Evolutionary conservation across 1,140 invertebrate genomes (phyloP), one percentile per base, ranked within the genome.

Genomic region (Callitettix versicolor): DNA sequence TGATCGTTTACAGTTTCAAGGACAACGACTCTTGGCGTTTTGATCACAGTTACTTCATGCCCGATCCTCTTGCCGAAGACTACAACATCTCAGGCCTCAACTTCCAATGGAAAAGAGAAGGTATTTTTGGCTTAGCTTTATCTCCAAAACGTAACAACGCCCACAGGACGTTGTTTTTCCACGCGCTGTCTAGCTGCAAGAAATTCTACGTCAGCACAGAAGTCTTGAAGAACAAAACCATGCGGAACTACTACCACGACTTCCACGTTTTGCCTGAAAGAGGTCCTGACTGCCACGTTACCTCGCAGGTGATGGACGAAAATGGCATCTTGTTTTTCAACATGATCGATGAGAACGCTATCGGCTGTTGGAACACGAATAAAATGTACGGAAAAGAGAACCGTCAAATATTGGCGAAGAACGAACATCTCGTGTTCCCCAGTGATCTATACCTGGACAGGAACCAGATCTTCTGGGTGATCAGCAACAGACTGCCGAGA

Each of bases 81-180:
- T 88, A 83, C 67, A 86, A 84, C 60, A 81, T 87, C 38, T 78
- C 76, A 50, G 85, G 84, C 1, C 65, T 88, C 1, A 88, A 87
- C 64, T 90, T 88, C 73, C 85, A 88, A 68, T 88, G 86, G 86
- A 76, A 75, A 3, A 77, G 81, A 46, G 86, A 88, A 68, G 86
- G 86, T 5, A 84, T 90, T 41, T 88, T 88, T 57, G 86, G 86
- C 1, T 82, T 88, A 68, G 77, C 80, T 0, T 63, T 88, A 2
- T 80, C 84, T 0, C 79, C 84, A 1, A 66, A 77, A 9, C 72
- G 77, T 1, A 56, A 68, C 17, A 79, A 85, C 59, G 84, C 83
- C 33, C 84, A 71, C 60, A 76, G 82, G 56, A 81, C 78, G 0
- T 66, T 88, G 9, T 85, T 81, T 65, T 88, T 90, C 69, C 84